phyloP scores from a whole-genome alignment of 2,888 invertebrate genomes.

The Drosophila dives region DNA sequence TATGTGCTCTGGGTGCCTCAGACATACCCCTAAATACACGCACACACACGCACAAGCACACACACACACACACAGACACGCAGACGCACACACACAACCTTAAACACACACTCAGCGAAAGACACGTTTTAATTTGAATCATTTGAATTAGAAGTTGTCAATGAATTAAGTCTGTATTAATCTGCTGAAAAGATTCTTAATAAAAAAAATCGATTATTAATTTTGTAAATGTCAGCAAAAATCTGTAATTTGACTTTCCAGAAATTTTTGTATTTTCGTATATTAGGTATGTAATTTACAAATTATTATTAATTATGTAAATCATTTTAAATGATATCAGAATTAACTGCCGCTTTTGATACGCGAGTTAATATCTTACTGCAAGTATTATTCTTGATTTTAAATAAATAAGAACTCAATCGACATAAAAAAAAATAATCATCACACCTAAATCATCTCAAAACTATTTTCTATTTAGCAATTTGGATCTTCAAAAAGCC shows the following conservation, averaged over 20 bases:
- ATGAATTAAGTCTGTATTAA: neutral
- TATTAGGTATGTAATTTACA: too few species aligned
- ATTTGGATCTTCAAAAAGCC: neutral
- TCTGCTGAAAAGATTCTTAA: neutral
- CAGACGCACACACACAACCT: neutral
- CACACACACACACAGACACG: constrained; percentile 7
- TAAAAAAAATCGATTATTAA: neutral
- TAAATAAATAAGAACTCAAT: neutral
- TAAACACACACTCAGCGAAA: constrained; percentile 3
- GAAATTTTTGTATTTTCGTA: neutral
- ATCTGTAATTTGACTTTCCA: neutral
- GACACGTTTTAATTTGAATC: neutral
- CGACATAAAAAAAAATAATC: too few species aligned
- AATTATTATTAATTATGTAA: too few species aligned
- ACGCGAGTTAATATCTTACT: neutral
- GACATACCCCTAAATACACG: constrained; percentile 38
- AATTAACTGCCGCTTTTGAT: neutral
- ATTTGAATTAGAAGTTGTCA: neutral
- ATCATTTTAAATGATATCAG: neutral
- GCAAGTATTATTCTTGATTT: neutral
- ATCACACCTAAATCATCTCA: neutral
- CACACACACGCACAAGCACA: constrained; percentile 4
- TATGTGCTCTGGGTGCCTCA: constrained; percentile 36
- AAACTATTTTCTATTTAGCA: neutral
- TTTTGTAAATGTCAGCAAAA: neutral